Evolutionary conservation across 1,140 invertebrate species (phyloP), one percentile per base, ranked within the genome.

Genomic region (Chironomus tepperi): DNA sequence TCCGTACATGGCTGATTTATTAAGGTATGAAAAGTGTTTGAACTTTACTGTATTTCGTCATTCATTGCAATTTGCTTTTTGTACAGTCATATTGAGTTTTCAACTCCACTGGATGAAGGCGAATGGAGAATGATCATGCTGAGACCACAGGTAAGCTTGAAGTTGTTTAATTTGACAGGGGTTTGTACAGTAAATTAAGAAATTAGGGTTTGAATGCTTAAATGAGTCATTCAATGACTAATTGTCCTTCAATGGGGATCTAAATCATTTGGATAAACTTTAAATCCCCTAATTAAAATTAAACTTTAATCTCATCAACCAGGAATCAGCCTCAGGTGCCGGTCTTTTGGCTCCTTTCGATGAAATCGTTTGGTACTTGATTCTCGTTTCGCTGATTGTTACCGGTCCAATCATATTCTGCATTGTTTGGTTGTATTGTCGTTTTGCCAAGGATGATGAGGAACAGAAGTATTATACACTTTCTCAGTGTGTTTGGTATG

Each of bases 311-410:
- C 15, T 15, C n/a, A n/a, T 5, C 47, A 47, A 1, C 5, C n/a
- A 57, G 73, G 90, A 90, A 79, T 93, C 92, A 0, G 91, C 92
- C 0, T 88, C 89, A n/a, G 92, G 93, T 0, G 91, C 92, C 0
- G 93, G 93, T 42, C 83, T 95, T 7, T 80, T 94, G 21, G 92
- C 92, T 9, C 93, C 93, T 0, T 95, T 95, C 77, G 88, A 89
- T 67, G 83, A 81, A 8, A 84, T 87, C 74, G 93, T 95, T 1
- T 95, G 93, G 93, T 80, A 89, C 10, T 79, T 93, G 12, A 92
- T 93, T 76, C 80, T 94, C 2, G 83, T 89, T 0, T 89, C 91
- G 0, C 82, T 94, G 1, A 77, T 92, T 16, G 82, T 87, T 0
- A 89, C 93, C 67, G 93, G 92, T 0, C 93, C 93, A 0, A 85